Percentiles rank a stretch among this genome's conserved stretches.
These are phyloP conservation scores for Acanthochromis polyacanthus DNA, from an alignment of 2,113 vertebrate species.

Conservation along the genomic window DNA sequence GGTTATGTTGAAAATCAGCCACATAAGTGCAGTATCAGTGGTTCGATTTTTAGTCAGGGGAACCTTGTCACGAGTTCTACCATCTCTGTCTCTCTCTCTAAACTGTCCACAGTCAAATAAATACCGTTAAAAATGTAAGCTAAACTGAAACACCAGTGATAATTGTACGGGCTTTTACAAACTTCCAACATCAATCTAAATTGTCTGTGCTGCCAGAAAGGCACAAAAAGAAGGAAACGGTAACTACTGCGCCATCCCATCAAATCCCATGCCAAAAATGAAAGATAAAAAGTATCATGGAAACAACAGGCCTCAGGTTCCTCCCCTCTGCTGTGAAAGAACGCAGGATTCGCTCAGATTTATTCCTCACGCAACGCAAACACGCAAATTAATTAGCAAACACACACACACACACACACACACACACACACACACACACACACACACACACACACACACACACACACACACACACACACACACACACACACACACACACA, in stretches of 20 bases:
- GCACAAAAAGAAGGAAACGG: neutral
- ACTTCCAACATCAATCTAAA: constrained; percentile 4
- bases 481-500: constrained; percentile 24
- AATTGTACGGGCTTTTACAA: constrained; percentile 4
- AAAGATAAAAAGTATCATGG: neutral
- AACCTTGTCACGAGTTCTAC: neutral
- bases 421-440: too few relatives aligned
- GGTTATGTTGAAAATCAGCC: neutral
- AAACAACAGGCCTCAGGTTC: constrained; percentile 45
- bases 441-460: constrained; percentile 29
- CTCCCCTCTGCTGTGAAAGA: constrained; percentile 9
- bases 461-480: constrained; percentile 1
- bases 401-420: too few relatives aligned
- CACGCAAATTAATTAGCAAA: constrained; percentile 72
- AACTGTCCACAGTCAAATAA: neutral
- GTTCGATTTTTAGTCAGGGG: neutral
- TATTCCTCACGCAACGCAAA: constrained; percentile 59
- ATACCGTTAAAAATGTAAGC: constrained; percentile 16
- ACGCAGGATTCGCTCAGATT: constrained; percentile 38
- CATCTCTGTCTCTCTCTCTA: neutral
- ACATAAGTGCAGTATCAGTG: too few relatives aligned
- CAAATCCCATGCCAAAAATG: neutral
- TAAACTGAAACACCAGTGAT: neutral
- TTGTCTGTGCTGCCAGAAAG: neutral
- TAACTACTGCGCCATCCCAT: neutral